phyloP scores from a whole-genome alignment of 2,888 invertebrate species.

The Pristionchus mayeri region DNA sequence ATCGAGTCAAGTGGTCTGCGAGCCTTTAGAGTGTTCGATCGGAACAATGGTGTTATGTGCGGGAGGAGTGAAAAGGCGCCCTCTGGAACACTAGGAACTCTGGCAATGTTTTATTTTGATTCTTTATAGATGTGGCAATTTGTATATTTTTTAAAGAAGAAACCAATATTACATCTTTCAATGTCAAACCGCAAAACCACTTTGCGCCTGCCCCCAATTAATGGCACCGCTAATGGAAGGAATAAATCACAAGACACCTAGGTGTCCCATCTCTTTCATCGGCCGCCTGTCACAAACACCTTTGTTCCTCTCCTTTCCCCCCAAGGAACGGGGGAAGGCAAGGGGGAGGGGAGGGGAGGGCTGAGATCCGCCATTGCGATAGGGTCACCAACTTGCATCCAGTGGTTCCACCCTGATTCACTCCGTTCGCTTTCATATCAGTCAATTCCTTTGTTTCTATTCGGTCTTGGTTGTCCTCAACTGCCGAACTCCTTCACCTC shows the following conservation, averaged over 20 bases:
- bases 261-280: constrained; percentile 34
- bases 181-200: too few relatives aligned
- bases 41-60: neutral
- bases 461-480: too few relatives aligned
- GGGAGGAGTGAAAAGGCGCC: too few relatives aligned
- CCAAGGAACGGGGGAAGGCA: constrained; percentile 6
- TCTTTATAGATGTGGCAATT: neutral
- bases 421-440: neutral
- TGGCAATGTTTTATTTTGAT: too few relatives aligned
- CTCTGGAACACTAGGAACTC: too few relatives aligned
- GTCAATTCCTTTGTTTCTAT: neutral
- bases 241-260: constrained; percentile 26
- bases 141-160: too few relatives aligned
- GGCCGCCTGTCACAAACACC: constrained; percentile 31
- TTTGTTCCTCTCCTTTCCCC: constrained; percentile 14
- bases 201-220: neutral
- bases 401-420: too few relatives aligned
- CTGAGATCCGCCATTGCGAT: constrained; percentile 18
- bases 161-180: too few relatives aligned
- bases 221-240: constrained; percentile 13
- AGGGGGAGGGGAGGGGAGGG: too few relatives aligned
- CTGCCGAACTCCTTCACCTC: neutral
- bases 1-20: constrained; percentile 19
- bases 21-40: neutral
- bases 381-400: constrained; percentile 15